phyloP scores from a whole-genome alignment of 2,113 vertebrate species.

The Pteruthius melanotis region DNA sequence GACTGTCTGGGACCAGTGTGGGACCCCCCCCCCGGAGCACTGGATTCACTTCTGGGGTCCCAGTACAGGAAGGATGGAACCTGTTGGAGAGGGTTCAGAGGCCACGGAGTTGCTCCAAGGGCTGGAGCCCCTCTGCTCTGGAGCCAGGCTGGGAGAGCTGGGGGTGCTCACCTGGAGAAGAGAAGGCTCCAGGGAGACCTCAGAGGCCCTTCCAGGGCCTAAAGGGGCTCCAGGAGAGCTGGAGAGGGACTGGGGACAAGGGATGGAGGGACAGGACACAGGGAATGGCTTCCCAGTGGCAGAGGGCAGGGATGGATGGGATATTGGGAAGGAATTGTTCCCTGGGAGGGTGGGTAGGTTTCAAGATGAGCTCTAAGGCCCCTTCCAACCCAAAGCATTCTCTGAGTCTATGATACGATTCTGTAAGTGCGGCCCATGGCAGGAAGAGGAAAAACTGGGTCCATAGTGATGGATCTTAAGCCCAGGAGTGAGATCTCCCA shows the following conservation, averaged over 20 bases:
- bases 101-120: fast-evolving
- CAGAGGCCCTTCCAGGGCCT: not conserved
- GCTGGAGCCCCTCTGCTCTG: not conserved
- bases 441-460: not conserved
- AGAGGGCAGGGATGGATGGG: not conserved
- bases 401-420: not conserved
- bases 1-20: not conserved
- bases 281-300: not conserved
- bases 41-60: not conserved
- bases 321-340: not conserved
- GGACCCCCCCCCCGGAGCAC: not conserved
- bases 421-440: not conserved
- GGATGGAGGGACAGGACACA: not conserved
- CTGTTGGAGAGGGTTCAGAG: fast-evolving
- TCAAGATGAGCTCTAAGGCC: not conserved
- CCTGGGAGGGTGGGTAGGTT: not conserved
- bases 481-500: fast-evolving
- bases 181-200: not conserved
- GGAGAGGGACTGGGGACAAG: not conserved
- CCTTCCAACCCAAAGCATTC: not conserved
- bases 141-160: not conserved
- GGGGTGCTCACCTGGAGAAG: fast-evolving
- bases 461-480: not conserved
- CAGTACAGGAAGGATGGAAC: not conserved
- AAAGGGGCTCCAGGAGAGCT: not conserved